Evolutionary conservation across 1,140 invertebrate species (phyloP).

Genomic region (Drosophila burlai): DNA sequence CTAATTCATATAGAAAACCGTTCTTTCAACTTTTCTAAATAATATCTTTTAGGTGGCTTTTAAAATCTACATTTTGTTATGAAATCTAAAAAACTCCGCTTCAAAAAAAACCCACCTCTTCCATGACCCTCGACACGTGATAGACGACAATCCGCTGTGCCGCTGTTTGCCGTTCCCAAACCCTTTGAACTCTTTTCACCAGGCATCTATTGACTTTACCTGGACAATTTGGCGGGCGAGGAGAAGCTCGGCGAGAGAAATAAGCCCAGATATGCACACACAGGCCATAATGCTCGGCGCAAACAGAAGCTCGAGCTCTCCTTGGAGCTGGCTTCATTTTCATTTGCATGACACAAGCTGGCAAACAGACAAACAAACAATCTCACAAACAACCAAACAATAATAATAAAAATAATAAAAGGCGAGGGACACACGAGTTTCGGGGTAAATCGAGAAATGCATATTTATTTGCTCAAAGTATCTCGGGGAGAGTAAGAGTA

Average conservation of each 20-base stretch:
- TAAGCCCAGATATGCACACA: conserved; percentile 50
- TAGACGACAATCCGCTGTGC: conserved; percentile 15
- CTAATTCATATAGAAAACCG: background rate
- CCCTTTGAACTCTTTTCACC: conserved; percentile 38
- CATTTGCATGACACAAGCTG: conserved; percentile 67
- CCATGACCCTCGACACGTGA: conserved; percentile 15
- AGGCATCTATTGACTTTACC: conserved; percentile 50
- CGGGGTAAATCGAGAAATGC: conserved; percentile 66
- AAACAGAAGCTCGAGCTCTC: conserved; percentile 31
- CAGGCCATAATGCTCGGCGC: conserved; percentile 36
- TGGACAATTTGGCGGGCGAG: conserved; percentile 39
- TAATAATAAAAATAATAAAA: conserved; percentile 37
- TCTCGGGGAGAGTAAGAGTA: conserved; percentile 48
- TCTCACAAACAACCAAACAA: conserved; percentile 16
- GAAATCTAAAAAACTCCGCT: background rate
- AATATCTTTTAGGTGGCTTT: background rate
- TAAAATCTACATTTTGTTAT: background rate
- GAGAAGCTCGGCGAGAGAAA: conserved; percentile 25
- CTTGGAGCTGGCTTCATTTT: conserved; percentile 58
- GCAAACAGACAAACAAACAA: conserved; percentile 32
- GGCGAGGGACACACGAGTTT: conserved; percentile 10
- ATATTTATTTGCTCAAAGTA: conserved; percentile 80
- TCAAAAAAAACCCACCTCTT: conserved; percentile 2
- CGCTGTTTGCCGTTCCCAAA: conserved; percentile 14
- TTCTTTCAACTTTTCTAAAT: background rate